These are phyloP conservation scores for Blastobasis lacticolella DNA, from an alignment of 2,888 invertebrate genomes.

Conservation along the genomic window DNA sequence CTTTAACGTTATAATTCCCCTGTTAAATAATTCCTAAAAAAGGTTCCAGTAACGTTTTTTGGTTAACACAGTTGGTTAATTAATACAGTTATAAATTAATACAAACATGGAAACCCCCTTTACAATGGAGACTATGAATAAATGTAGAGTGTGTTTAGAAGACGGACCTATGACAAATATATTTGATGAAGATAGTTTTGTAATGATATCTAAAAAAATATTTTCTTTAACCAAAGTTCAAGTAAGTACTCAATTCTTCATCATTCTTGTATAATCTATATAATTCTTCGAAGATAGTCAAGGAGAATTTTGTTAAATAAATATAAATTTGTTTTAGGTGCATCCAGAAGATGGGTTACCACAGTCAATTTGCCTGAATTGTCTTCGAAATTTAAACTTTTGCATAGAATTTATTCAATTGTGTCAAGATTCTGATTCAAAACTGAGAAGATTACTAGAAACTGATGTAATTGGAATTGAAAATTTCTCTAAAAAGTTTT, in stretches of 20 bases:
- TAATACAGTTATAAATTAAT: too few relatives aligned
- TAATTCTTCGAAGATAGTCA: neutral
- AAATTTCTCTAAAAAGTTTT: conserved; percentile 9
- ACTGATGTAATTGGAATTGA: conserved; percentile 4
- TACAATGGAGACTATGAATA: conserved; percentile 1
- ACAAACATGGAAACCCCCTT: too few relatives aligned
- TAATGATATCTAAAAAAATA: conserved; percentile 40
- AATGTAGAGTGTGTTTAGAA: conserved; percentile 46
- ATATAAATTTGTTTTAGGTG: conserved; percentile 34
- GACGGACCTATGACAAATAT: conserved; percentile 30
- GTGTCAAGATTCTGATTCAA: conserved; percentile 43
- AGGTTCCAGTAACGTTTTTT: too few relatives aligned
- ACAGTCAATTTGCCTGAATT: conserved; percentile 41
- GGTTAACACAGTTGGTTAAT: too few relatives aligned
- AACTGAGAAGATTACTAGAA: conserved; percentile 27
- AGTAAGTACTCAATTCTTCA: conserved; percentile 26
- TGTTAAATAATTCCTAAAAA: too few relatives aligned
- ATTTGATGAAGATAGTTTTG: conserved; percentile 30
- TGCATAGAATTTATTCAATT: conserved; percentile 45
- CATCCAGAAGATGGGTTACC: conserved; percentile 49
- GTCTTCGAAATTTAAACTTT: conserved; percentile 36
- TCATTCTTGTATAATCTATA: neutral
- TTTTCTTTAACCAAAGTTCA: conserved; percentile 45
- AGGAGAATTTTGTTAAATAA: neutral
- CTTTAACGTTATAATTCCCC: too few relatives aligned